phyloP scores from a whole-genome alignment of 2,888 invertebrate species.

The Sicus ferrugineus region DNA sequence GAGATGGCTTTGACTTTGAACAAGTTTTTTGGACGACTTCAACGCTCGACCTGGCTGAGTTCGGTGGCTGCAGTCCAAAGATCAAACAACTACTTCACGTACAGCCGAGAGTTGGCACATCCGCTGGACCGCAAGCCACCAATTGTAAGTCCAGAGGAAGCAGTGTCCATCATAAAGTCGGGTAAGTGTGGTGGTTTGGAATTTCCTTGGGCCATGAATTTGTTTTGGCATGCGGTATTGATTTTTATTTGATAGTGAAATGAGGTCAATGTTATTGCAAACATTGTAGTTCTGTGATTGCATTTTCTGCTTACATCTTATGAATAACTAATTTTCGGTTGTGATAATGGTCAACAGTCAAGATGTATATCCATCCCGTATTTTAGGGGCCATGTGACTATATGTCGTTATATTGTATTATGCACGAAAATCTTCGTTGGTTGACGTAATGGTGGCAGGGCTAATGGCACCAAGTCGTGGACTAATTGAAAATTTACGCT shows the following conservation, averaged over 20 bases:
- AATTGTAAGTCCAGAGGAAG: slow-evolving; percentile 77
- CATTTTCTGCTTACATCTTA: too few species aligned
- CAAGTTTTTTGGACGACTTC: slow-evolving; percentile 46
- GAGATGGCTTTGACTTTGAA: slow-evolving; percentile 46
- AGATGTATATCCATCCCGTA: too few species aligned
- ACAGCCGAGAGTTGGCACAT: slow-evolving; percentile 82
- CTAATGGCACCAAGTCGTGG: too few species aligned
- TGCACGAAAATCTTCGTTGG: too few species aligned
- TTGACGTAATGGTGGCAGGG: too few species aligned
- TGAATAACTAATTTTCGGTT: too few species aligned
- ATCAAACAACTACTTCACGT: slow-evolving; percentile 72
- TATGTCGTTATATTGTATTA: too few species aligned
- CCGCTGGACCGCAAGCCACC: slow-evolving; percentile 78
- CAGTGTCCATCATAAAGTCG: slow-evolving; percentile 80
- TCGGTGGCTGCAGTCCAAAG: slow-evolving; percentile 41
- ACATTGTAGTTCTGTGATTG: too few species aligned
- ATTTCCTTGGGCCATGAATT: not conserved
- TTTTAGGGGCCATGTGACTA: too few species aligned
- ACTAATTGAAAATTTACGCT: too few species aligned
- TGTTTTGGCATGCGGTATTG: not conserved
- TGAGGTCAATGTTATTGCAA: not conserved
- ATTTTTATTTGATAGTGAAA: too few species aligned
- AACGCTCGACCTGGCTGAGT: slow-evolving; percentile 32
- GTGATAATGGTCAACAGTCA: too few species aligned
- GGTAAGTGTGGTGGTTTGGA: slow-evolving; percentile 69